Conservation (phyloP, 2,113 vertebrate species). For the Philantomba maxwellii region DNA sequence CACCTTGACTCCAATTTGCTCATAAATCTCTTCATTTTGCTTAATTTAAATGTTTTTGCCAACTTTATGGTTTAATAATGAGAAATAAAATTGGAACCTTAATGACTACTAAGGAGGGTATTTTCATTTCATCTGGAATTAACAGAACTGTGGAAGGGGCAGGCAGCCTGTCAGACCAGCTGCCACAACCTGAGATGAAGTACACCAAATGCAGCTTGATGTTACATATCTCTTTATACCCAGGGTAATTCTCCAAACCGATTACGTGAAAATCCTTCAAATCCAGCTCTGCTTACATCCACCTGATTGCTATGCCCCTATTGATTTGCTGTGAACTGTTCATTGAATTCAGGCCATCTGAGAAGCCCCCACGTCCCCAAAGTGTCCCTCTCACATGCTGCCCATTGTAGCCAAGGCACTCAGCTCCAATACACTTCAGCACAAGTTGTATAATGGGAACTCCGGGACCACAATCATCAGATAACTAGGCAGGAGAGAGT, state of each 20-base stretch:
- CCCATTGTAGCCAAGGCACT: conserved; percentile 31
- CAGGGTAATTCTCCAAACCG: conserved; percentile 8
- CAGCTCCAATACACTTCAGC: conserved; percentile 42
- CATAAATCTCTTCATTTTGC: conserved; percentile 77
- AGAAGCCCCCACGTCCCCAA: conserved; percentile 36
- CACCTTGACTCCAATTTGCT: conserved; percentile 74
- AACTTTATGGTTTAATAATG: conserved; percentile 80
- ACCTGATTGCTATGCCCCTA: conserved; percentile 26
- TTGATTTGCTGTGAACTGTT: conserved; percentile 52
- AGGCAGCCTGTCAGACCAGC: conserved; percentile 21
- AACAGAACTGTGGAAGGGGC: conserved; percentile 52
- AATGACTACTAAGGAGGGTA: conserved; percentile 72
- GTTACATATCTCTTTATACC: background rate
- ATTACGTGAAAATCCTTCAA: conserved; percentile 67
- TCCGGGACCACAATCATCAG: conserved; percentile 24
- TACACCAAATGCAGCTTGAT: background rate
- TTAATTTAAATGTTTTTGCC: conserved; percentile 80
- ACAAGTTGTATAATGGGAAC: conserved; percentile 44
- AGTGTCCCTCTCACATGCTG: conserved; percentile 46
- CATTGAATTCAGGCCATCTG: conserved; percentile 66
- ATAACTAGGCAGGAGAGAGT: conserved; percentile 30
- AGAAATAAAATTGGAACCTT: conserved; percentile 78
- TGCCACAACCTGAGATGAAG: background rate
- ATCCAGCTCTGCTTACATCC: conserved; percentile 44
- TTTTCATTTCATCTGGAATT: conserved; percentile 73